Evolutionary conservation across 2,113 vertebrate species (phyloP), one percentile per base, ranked within the genome.

Genomic region (Urocitellus parryii): DNA sequence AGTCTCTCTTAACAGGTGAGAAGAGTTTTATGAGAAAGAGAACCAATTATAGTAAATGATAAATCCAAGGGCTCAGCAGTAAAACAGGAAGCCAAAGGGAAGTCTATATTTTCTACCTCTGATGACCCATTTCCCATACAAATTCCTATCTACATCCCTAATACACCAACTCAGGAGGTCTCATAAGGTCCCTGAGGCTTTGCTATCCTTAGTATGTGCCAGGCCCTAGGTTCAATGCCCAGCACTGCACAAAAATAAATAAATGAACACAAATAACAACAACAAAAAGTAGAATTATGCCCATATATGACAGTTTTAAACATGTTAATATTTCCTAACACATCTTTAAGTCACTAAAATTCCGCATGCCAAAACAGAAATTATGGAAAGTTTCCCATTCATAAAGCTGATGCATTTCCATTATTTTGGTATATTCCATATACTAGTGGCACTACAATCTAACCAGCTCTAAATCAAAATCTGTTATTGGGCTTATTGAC

Each of bases 31-130:
- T 42, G 18, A 88, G 14, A 45, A 89, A 85, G 14, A 37, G 9
- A 81, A 76, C 85, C n/a, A 65, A 53, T 56, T 58, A 79, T 14
- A 84, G 73, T 88, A 93, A 86, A 81, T 58, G 85, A 78, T 65
- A 84, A 89, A 51, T 27, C 16, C 45, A 42, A 63, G 5, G 29
- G 72, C n/a, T 27, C 34, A 27, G 22, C 39, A 25, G 48, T 51
- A 56, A 4, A 58, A 24, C 16, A 10, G 5, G 53, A 53, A 45
- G 63, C 16, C 2, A 37, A 93, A 96, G 65, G 34, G 56, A 74
- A 79, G 45, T 27, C 53, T 85, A 24, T 67, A 13, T 67, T 13
- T 65, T 45, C 9, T 39, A 42, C 39, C 13, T 79, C 8, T 87
- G 37, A 65, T 53, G 20, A 77, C 18, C 34, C 24, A 32, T 80